Percentiles rank a stretch among this genome's conserved stretches.
phyloP scores from a whole-genome alignment of 2,113 vertebrate species.

The Ranitomeya variabilis region DNA sequence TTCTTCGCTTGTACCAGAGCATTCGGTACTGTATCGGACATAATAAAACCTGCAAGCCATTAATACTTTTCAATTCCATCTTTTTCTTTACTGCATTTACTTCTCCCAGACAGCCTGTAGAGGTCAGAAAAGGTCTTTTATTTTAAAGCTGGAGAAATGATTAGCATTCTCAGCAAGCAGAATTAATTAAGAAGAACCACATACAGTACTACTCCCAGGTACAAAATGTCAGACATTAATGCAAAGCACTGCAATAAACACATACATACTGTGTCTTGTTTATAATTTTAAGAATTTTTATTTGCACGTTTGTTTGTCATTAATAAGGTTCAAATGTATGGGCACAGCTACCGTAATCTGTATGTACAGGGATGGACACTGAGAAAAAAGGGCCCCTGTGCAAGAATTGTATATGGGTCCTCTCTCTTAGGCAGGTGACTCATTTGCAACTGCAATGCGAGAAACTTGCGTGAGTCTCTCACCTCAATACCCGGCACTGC shows the following conservation, averaged over 20 bases:
- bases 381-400: no score
- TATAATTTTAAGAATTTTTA: not conserved
- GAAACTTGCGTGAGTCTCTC: no score
- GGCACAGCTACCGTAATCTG: no score
- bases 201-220: constrained; percentile 66
- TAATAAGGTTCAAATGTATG: not conserved
- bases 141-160: not conserved
- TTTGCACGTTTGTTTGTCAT: not conserved
- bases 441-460: no score
- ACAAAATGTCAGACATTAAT: constrained; percentile 76
- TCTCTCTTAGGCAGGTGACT: no score
- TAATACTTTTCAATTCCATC: constrained; percentile 27
- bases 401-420: no score
- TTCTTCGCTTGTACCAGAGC: constrained; percentile 22
- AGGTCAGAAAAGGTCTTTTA: constrained; percentile 78
- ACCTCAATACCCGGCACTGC: no score
- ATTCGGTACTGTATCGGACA: constrained; percentile 2
- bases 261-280: constrained; percentile 61
- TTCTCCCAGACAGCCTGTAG: constrained; percentile 73
- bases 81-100: constrained; percentile 14
- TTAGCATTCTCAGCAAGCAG: constrained; percentile 73
- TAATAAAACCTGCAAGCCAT: constrained; percentile 33
- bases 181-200: constrained; percentile 72
- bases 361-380: no score
- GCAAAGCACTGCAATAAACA: constrained; percentile 74